Conservation (phyloP, 2,888 invertebrate species). For the Lasioglossum calceatum region DNA sequence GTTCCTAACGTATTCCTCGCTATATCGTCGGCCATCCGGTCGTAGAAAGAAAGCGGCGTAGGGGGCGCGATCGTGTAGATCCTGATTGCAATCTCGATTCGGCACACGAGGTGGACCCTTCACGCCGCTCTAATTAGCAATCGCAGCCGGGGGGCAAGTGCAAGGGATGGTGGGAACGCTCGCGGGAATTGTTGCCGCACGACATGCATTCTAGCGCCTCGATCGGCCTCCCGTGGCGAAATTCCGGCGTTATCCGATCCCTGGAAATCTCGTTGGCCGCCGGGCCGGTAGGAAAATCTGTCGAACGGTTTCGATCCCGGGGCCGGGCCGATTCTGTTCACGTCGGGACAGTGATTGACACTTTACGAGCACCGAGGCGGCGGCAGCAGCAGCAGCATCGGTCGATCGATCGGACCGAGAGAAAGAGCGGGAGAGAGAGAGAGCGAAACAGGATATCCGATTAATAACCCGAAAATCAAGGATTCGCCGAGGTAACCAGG, state of each 20-base stretch:
- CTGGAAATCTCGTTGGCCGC: conserved; percentile 34
- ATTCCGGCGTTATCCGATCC: conserved; percentile 56
- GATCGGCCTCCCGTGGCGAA: conserved; percentile 35
- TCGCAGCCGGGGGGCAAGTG: conserved; percentile 35
- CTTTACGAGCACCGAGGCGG: conserved; percentile 26
- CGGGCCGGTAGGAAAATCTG: conserved; percentile 37
- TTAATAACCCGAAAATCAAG: conserved; percentile 44
- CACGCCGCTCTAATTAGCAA: conserved; percentile 65
- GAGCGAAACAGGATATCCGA: conserved; percentile 12
- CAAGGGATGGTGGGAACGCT: conserved; percentile 50
- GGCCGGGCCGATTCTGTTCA: conserved; percentile 39
- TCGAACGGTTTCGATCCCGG: conserved; percentile 37
- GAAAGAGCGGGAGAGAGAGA: background rate
- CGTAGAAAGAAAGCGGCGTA: conserved; percentile 18
- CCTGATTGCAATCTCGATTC: conserved; percentile 51
- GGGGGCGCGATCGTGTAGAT: conserved; percentile 40
- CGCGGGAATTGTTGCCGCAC: conserved; percentile 62
- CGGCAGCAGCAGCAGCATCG: background rate
- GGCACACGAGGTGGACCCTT: conserved; percentile 57
- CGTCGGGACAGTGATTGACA: conserved; percentile 55
- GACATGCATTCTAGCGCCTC: conserved; percentile 54
- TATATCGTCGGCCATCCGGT: background rate
- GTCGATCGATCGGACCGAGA: background rate
- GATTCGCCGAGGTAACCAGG: background rate
- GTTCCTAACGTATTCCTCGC: background rate